Conservation (phyloP, 2,888 invertebrate genomes). For the Polyommatus iphigenia region DNA sequence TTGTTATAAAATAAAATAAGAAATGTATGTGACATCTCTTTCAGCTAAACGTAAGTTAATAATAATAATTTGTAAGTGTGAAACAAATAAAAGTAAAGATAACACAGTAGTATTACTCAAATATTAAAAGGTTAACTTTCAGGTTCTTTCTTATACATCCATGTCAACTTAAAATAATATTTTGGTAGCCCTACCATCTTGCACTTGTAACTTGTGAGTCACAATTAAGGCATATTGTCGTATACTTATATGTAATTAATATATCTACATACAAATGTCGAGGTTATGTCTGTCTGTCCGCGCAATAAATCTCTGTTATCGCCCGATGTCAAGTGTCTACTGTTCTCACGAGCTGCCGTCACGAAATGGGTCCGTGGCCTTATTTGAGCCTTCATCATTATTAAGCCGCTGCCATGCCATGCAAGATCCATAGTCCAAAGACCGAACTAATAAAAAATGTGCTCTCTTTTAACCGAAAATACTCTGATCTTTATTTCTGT, state of each 20-base stretch:
- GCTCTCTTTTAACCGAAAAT: too few relatives aligned
- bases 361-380: constrained; percentile 15
- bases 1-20: too few relatives aligned
- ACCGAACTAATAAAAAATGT: too few relatives aligned
- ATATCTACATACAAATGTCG: not conserved
- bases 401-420: not conserved
- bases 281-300: constrained; percentile 12
- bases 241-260: not conserved
- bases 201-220: not conserved
- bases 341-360: constrained; percentile 9
- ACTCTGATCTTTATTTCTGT: too few relatives aligned
- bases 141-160: too few relatives aligned
- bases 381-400: not conserved
- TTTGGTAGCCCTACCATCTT: not conserved
- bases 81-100: too few relatives aligned
- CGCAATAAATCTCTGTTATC: constrained; percentile 16
- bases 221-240: constrained; percentile 1
- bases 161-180: not conserved
- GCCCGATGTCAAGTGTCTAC: constrained; percentile 11
- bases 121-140: too few relatives aligned
- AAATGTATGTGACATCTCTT: too few relatives aligned
- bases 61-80: too few relatives aligned
- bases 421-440: too few relatives aligned
- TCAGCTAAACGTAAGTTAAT: too few relatives aligned
- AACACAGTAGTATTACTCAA: too few relatives aligned